Conservation (phyloP, 2,113 vertebrate genomes). For the Agelaius phoeniceus region DNA sequence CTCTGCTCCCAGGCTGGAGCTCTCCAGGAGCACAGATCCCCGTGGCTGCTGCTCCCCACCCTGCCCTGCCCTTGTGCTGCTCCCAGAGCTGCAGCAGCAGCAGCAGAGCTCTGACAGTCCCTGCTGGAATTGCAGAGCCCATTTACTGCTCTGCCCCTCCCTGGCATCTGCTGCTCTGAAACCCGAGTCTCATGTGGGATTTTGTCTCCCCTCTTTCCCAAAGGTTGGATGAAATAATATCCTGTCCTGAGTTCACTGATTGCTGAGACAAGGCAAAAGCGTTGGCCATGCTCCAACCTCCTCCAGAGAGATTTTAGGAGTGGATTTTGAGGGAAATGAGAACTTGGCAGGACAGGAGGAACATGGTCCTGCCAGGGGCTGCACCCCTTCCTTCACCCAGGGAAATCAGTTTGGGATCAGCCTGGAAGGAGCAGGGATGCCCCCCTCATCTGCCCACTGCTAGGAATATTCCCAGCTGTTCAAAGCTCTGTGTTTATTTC, state of each 20-base stretch:
- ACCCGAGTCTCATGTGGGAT: not conserved
- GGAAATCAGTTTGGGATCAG: not conserved
- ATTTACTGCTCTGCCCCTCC: not conserved
- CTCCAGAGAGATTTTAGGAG: not conserved
- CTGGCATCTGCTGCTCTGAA: not conserved
- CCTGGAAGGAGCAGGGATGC: not conserved
- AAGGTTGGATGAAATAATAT: constrained; percentile 23
- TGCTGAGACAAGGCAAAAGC: not conserved
- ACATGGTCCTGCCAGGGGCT: not conserved
- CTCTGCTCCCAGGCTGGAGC: not conserved
- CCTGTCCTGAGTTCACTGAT: not conserved
- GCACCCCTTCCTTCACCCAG: fast-evolving
- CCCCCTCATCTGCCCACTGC: not conserved
- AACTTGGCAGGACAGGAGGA: not conserved
- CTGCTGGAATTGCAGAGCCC: not conserved
- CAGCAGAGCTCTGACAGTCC: not conserved
- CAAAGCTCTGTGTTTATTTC: not conserved
- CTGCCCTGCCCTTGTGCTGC: fast-evolving
- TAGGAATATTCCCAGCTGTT: not conserved
- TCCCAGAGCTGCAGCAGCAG: not conserved
- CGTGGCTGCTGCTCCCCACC: fast-evolving
- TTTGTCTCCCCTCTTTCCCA: not conserved
- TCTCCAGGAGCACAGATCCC: not conserved
- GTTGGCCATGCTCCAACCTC: not conserved
- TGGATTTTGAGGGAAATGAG: not conserved